Percentiles rank a stretch among this genome's conserved stretches.
These are phyloP conservation scores for Dryoscopus gambensis DNA, from an alignment of 2,113 vertebrate species.

Conservation along the genomic window DNA sequence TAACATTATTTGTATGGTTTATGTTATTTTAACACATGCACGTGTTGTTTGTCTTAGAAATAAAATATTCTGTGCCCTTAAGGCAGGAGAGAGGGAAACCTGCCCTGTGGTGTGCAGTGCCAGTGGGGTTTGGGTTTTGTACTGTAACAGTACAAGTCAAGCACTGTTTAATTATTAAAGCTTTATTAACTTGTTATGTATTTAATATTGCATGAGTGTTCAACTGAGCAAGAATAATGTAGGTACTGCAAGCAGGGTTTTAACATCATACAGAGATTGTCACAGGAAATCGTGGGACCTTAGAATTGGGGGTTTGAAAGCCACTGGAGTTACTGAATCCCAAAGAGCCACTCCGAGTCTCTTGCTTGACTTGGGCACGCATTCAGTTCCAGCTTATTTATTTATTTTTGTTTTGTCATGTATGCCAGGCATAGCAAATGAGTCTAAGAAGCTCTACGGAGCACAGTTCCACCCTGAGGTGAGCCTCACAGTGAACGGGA, in stretches of 20 bases:
- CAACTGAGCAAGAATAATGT: background rate
- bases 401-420: background rate
- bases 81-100: background rate
- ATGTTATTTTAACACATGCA: background rate
- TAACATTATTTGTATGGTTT: background rate
- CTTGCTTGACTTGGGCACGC: background rate
- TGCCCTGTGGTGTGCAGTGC: background rate
- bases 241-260: background rate
- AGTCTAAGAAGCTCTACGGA: conserved; percentile 96
- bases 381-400: background rate
- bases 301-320: background rate
- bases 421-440: conserved; percentile 88
- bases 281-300: background rate
- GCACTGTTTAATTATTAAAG: background rate
- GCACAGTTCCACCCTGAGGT: conserved; percentile 98
- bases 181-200: background rate
- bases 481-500: conserved; percentile 92
- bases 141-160: background rate
- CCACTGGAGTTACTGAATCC: background rate
- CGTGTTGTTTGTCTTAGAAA: background rate
- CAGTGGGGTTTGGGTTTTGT: background rate
- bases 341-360: background rate
- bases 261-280: background rate
- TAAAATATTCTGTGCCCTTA: background rate
- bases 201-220: background rate